phyloP scores from a whole-genome alignment of 1,140 invertebrate species.

The Odontomachus brunneus region DNA sequence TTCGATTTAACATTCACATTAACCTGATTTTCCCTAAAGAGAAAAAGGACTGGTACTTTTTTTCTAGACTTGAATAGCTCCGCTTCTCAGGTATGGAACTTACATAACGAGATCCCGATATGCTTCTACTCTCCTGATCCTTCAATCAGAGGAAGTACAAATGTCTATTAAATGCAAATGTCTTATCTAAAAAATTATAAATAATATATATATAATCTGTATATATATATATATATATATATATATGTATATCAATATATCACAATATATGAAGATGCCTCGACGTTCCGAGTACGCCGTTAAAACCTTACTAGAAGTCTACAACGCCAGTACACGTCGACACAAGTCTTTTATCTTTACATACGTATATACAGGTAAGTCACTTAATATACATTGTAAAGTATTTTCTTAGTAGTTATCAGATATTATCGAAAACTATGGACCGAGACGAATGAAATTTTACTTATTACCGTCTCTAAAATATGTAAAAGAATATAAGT shows the following conservation, averaged over 20 bases:
- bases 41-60: not conserved
- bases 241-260: conserved; percentile 78
- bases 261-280: conserved; percentile 82
- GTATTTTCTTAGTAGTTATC: too few species aligned
- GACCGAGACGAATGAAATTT: too few species aligned
- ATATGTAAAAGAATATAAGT: too few species aligned
- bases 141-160: conserved; percentile 49
- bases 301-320: conserved; percentile 59
- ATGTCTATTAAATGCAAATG: conserved; percentile 52
- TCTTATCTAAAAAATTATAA: conserved; percentile 42
- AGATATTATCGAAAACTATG: too few species aligned
- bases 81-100: not conserved
- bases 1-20: too few species aligned
- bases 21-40: not conserved
- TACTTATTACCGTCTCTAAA: too few species aligned
- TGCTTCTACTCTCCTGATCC: not conserved
- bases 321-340: conserved; percentile 43
- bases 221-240: conserved; percentile 67
- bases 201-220: conserved; percentile 41
- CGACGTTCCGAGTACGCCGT: conserved; percentile 60
- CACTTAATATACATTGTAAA: too few species aligned
- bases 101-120: conserved; percentile 22
- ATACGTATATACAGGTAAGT: conserved; percentile 26
- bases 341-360: conserved; percentile 73
- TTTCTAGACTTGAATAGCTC: not conserved